Conservation (phyloP, 2,888 invertebrate species). For the Deroplatys truncata region DNA sequence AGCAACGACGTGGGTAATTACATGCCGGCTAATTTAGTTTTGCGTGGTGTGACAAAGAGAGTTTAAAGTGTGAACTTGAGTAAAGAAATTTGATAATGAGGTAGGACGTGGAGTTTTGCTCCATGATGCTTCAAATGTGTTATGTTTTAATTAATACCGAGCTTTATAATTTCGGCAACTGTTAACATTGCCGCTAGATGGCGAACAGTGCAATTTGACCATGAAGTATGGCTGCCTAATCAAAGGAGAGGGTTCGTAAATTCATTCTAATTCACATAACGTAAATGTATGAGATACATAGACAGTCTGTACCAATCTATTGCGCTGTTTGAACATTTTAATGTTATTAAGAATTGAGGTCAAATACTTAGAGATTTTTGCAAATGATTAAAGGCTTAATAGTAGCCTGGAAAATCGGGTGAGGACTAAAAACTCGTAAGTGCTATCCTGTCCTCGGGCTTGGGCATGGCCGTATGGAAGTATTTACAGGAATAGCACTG, state of each 20-base stretch:
- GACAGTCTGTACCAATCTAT: background rate
- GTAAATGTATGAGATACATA: background rate
- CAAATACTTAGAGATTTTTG: background rate
- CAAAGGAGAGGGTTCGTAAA: constrained; percentile 21
- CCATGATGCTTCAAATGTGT: background rate
- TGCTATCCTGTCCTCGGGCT: constrained; percentile 6
- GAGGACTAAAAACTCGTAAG: background rate
- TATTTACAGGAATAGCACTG: background rate
- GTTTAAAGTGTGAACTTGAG: background rate
- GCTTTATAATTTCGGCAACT: background rate
- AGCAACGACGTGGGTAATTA: too few relatives aligned
- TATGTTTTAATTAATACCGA: background rate
- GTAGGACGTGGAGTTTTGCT: background rate
- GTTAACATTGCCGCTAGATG: background rate
- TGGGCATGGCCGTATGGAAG: constrained; percentile 4
- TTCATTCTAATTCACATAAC: constrained; percentile 3
- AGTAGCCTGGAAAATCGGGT: constrained; percentile 2
- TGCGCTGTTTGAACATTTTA: background rate
- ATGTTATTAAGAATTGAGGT: background rate
- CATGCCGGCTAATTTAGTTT: background rate
- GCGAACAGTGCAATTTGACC: constrained; percentile 18
- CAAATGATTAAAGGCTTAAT: background rate
- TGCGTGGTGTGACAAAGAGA: background rate
- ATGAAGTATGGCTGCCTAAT: constrained; percentile 27
- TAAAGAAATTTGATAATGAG: background rate